These are phyloP conservation scores for Symphodus melops DNA, from an alignment of 2,113 vertebrate genomes.

Conservation along the genomic window DNA sequence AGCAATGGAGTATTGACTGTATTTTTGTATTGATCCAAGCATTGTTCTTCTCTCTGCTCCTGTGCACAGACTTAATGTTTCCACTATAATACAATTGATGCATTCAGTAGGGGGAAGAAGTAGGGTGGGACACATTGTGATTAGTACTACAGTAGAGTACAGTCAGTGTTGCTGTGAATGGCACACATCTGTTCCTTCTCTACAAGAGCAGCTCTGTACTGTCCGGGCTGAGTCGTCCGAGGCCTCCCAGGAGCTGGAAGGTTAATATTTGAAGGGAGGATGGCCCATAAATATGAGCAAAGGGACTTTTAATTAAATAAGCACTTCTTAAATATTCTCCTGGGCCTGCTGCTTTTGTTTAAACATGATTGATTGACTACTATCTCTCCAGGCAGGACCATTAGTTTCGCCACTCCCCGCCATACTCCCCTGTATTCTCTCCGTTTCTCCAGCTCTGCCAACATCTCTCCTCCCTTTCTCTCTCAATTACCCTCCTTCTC, in stretches of 20 bases:
- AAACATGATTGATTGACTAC: constrained; percentile 98
- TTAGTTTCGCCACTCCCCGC: constrained; percentile 79
- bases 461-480: constrained; percentile 73
- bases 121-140: background rate
- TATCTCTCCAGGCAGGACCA: constrained; percentile 84
- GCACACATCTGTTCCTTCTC: background rate
- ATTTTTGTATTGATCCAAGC: too few relatives aligned
- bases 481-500: constrained; percentile 72
- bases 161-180: too few relatives aligned
- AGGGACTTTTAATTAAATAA: constrained; percentile 99
- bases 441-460: constrained; percentile 73
- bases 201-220: background rate
- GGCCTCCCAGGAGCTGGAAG: constrained; percentile 81
- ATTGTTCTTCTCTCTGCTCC: too few relatives aligned
- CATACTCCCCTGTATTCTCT: constrained; percentile 53
- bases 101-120: background rate
- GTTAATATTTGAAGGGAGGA: constrained; percentile 96
- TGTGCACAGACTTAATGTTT: too few relatives aligned
- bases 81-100: too few relatives aligned
- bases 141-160: background rate
- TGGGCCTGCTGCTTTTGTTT: constrained; percentile 96
- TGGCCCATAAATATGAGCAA: constrained; percentile 97
- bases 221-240: constrained; percentile 21
- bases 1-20: too few relatives aligned
- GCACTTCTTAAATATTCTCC: constrained; percentile 98